Conservation (phyloP, 37 sponge, comb jelly and placozoan species). For the Geodia barretti region DNA sequence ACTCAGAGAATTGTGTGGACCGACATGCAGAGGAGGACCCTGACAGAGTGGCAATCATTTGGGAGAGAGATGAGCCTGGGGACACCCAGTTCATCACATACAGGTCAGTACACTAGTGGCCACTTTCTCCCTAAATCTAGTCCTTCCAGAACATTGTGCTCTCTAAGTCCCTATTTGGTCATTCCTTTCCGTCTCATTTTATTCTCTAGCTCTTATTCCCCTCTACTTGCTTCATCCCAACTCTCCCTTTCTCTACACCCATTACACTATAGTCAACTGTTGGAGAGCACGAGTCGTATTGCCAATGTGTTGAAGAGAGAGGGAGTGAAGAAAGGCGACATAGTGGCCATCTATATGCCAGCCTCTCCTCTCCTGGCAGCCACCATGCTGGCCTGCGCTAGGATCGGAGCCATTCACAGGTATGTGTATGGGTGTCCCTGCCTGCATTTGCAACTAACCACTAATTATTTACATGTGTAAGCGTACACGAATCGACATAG, state of each 20-base stretch:
- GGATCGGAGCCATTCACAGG: constrained; percentile 94
- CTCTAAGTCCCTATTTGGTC: no score
- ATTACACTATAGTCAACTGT: constrained; percentile 58
- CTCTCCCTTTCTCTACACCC: background rate
- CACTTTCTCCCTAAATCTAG: no score
- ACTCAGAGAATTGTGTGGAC: constrained; percentile 86
- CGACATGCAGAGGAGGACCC: constrained; percentile 72
- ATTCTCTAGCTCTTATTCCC: background rate
- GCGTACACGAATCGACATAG: no score
- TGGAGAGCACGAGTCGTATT: constrained; percentile 87
- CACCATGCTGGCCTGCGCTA: constrained; percentile 94
- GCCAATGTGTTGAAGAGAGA: constrained; percentile 88
- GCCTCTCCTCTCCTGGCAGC: constrained; percentile 86
- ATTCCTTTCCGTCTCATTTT: background rate
- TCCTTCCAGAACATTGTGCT: no score
- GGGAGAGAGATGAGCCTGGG: constrained; percentile 94
- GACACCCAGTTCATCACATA: constrained; percentile 79
- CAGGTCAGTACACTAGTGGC: no score
- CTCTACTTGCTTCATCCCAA: no score
- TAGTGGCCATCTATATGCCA: constrained; percentile 96
- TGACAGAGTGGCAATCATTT: constrained; percentile 80
- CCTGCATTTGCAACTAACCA: no score
- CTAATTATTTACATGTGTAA: no score
- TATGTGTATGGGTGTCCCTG: no score
- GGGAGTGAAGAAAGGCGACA: constrained; percentile 88